Conservation (phyloP, 2,797 vertebrate species). For the Ctenopoma multispine region DNA sequence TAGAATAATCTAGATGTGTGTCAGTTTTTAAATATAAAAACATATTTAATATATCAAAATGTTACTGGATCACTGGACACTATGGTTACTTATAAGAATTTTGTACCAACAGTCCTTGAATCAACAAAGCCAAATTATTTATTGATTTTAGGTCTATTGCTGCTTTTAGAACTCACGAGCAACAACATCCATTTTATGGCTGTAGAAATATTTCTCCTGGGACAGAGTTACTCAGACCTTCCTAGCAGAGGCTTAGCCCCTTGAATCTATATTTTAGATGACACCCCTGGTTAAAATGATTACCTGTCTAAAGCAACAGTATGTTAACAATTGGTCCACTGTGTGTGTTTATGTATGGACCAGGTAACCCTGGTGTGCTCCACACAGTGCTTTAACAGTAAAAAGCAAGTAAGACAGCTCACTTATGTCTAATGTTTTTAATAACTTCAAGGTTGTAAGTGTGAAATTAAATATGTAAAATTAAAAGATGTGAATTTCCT, state of each 20-base stretch:
- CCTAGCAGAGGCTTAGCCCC: constrained; percentile 33
- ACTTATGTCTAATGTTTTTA: constrained; percentile 79
- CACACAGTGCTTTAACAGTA: constrained; percentile 23
- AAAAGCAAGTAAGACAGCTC: constrained; percentile 46
- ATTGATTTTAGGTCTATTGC: constrained; percentile 69
- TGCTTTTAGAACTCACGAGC: constrained; percentile 53
- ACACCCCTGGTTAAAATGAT: constrained; percentile 59
- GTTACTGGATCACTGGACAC: not conserved
- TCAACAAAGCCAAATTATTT: constrained; percentile 66
- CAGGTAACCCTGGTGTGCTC: constrained; percentile 22
- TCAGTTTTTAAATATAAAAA: constrained; percentile 1
- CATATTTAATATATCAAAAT: constrained; percentile 20
- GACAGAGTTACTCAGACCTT: constrained; percentile 44
- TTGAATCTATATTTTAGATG: constrained; percentile 62
- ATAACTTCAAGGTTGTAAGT: constrained; percentile 85
- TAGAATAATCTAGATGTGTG: not conserved
- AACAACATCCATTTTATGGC: constrained; percentile 56
- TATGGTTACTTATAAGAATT: constrained; percentile 17
- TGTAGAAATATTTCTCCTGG: constrained; percentile 65
- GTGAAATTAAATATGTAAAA: constrained; percentile 86
- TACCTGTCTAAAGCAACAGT: constrained; percentile 51
- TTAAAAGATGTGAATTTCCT: constrained; percentile 87
- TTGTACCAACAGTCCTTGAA: constrained; percentile 38
- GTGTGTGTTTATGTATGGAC: constrained; percentile 41
- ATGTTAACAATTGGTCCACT: constrained; percentile 28